A percentile compares a stretch with the other conserved stretches of the same genome.
These are phyloP conservation scores for Anoplophora glabripennis DNA, from an alignment of 1,140 invertebrate species.

Conservation along the genomic window DNA sequence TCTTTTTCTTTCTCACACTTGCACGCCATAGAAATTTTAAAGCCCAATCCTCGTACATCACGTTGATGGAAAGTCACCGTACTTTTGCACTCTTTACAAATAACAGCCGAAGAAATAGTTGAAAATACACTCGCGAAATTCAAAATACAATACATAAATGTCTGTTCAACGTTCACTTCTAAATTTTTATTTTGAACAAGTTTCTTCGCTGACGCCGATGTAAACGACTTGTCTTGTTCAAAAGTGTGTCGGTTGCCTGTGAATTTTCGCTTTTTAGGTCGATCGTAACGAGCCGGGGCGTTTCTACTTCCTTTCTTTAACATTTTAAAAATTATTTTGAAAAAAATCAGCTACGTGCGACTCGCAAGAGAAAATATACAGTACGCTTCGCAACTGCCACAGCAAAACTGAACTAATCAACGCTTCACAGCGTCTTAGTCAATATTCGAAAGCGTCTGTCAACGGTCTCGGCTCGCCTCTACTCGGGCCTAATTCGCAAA, in stretches of 20 bases:
- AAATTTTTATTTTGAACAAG: background rate
- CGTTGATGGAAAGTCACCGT: constrained; percentile 8
- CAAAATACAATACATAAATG: constrained; percentile 4
- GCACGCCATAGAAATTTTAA: constrained; percentile 17
- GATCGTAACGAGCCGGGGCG: background rate
- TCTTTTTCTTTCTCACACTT: constrained; percentile 17
- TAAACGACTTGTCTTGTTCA: constrained; percentile 2
- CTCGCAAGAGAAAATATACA: constrained; percentile 2
- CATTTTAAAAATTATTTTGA: constrained; percentile 5
- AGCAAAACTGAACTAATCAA: too few species aligned
- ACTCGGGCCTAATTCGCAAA: constrained; percentile 2
- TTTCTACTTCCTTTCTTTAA: background rate
- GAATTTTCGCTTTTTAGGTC: constrained; percentile 4
- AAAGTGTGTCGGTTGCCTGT: background rate
- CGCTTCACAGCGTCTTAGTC: background rate
- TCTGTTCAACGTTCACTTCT: constrained; percentile 8
- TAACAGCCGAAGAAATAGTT: constrained; percentile 5
- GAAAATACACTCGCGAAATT: constrained; percentile 6
- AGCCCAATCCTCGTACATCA: constrained; percentile 13
- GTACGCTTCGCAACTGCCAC: constrained; percentile 7
- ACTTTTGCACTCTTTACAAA: constrained; percentile 11
- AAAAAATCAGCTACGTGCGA: constrained; percentile 3
- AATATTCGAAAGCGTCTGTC: too few species aligned
- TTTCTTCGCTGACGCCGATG: background rate
- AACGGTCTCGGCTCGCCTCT: too few species aligned